phyloP scores from a whole-genome alignment of 1,140 invertebrate genomes.

The Tyrophagus putrescentiae region DNA sequence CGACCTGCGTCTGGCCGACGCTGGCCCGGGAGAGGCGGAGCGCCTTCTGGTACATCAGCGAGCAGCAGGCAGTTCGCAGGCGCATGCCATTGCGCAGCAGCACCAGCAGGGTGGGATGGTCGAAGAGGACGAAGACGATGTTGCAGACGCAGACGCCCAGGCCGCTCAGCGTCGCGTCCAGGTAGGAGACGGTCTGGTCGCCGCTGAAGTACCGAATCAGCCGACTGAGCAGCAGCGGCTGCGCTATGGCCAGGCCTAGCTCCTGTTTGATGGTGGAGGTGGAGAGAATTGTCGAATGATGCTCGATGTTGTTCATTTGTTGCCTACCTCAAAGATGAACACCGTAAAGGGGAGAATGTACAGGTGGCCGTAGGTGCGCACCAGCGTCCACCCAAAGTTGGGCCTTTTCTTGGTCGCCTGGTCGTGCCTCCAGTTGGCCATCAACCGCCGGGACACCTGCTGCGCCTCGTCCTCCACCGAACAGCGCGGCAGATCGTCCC shows the following conservation, averaged over 20 bases:
- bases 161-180: conserved; percentile 16
- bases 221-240: conserved; percentile 12
- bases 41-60: conserved; percentile 42
- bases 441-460: background rate
- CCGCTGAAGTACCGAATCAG: conserved; percentile 24
- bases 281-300: background rate
- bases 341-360: background rate
- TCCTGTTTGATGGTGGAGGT: conserved; percentile 6
- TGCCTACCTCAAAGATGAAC: background rate
- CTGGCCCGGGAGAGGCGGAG: conserved; percentile 41
- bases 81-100: conserved; percentile 34
- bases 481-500: conserved; percentile 11
- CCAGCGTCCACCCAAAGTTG: background rate
- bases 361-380: background rate
- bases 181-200: background rate
- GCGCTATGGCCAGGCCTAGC: conserved; percentile 37
- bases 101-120: conserved; percentile 37
- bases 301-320: background rate
- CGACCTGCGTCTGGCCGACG: conserved; percentile 56
- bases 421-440: background rate
- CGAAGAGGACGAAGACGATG: conserved; percentile 49
- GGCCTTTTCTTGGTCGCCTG: too few species aligned
- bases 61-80: conserved; percentile 40
- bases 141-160: conserved; percentile 25
- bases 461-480: conserved; percentile 11